Percentiles rank a stretch among this genome's conserved stretches.
Conservation (phyloP, 2,113 vertebrate genomes). For the Abramis brama region DNA sequence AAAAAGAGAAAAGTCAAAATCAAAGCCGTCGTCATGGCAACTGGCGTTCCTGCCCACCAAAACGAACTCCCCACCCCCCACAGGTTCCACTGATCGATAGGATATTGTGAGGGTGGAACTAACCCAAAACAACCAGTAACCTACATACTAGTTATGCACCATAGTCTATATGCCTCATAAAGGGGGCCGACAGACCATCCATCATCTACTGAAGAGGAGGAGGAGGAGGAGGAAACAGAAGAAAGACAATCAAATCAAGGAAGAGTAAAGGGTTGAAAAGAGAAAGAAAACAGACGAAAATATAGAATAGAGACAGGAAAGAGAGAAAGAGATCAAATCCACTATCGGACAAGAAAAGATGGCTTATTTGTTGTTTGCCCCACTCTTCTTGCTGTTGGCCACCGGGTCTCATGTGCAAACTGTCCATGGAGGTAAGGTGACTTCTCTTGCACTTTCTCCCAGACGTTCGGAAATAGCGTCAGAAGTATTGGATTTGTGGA, state of each 20-base stretch:
- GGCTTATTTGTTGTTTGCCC: not conserved
- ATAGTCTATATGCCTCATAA: slow-evolving; percentile 34
- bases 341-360: slow-evolving; percentile 6
- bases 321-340: not conserved
- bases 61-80: slow-evolving; percentile 41
- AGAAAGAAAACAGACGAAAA: not conserved
- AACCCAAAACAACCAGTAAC: slow-evolving; percentile 57
- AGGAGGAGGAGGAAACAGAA: slow-evolving; percentile 23
- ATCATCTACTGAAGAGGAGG: slow-evolving; percentile 22
- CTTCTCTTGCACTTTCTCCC: not conserved
- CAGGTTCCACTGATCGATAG: slow-evolving; percentile 67
- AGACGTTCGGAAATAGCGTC: not conserved
- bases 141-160: slow-evolving; percentile 59
- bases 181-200: slow-evolving; percentile 21
- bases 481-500: not conserved
- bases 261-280: not conserved
- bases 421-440: slow-evolving; percentile 65
- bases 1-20: slow-evolving; percentile 60
- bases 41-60: slow-evolving; percentile 40
- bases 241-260: not conserved
- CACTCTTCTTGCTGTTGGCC: slow-evolving; percentile 55
- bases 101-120: slow-evolving; percentile 47
- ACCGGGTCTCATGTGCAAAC: slow-evolving; percentile 42
- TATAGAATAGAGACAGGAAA: slow-evolving; percentile 8
- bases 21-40: slow-evolving; percentile 68